Conservation (phyloP, 1,140 invertebrate species). For the Zelostemma sp. region DNA sequence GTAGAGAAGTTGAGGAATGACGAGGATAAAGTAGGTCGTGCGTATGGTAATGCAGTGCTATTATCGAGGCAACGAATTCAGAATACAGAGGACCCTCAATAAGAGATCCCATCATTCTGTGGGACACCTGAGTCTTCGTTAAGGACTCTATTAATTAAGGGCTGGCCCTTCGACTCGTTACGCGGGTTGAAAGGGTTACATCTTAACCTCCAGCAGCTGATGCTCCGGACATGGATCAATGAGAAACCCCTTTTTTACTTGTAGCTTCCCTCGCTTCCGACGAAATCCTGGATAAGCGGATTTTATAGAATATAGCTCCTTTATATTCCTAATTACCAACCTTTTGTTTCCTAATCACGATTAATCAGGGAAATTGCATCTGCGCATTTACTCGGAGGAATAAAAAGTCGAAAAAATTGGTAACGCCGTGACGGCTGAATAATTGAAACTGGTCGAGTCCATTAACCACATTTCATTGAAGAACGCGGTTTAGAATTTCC, state of each 20-base stretch:
- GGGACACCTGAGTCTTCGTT: constrained; percentile 65
- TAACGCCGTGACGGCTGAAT: too few relatives aligned
- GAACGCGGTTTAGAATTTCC: neutral
- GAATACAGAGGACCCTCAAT: constrained; percentile 39
- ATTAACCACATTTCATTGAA: neutral
- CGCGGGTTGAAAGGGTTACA: constrained; percentile 56
- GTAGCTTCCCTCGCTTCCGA: constrained; percentile 20
- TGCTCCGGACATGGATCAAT: constrained; percentile 45
- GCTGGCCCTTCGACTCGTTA: constrained; percentile 43
- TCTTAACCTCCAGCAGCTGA: constrained; percentile 58
- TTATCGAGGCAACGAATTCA: constrained; percentile 52
- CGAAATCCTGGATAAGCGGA: constrained; percentile 37
- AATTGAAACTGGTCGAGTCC: neutral
- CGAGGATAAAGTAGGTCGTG: constrained; percentile 62
- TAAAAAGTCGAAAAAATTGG: too few relatives aligned
- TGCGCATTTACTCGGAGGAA: neutral
- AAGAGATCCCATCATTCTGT: constrained; percentile 59
- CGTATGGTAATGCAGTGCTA: constrained; percentile 64
- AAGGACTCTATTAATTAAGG: constrained; percentile 66
- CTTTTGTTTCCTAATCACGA: constrained; percentile 3
- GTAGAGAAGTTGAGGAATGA: neutral
- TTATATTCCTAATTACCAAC: constrained; percentile 12
- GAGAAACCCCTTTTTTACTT: constrained; percentile 30
- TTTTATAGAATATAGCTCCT: constrained; percentile 24
- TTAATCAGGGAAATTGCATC: constrained; percentile 3